phyloP scores from a whole-genome alignment of 2,113 vertebrate species.

The Morone chrysops region DNA sequence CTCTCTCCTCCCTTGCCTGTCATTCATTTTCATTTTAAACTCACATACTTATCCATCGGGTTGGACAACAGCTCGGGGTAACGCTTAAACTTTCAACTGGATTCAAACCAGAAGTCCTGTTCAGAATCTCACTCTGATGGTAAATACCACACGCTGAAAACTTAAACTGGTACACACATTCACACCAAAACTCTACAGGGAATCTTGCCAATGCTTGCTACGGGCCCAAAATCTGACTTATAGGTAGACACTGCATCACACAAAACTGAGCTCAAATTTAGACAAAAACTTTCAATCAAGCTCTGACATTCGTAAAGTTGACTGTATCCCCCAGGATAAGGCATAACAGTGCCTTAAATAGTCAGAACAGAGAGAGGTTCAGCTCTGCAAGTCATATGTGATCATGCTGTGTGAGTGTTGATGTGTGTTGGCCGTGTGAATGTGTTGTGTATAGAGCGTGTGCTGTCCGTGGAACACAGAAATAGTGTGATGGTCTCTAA shows the following conservation, averaged over 20 bases:
- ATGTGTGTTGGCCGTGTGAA: slow-evolving; percentile 20
- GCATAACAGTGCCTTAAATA: slow-evolving; percentile 57
- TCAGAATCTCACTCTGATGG: slow-evolving; percentile 59
- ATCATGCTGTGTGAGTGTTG: slow-evolving; percentile 31
- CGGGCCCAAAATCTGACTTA: slow-evolving; percentile 4
- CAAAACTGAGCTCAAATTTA: slow-evolving; percentile 9
- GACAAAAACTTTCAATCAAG: slow-evolving; percentile 17
- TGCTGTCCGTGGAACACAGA: slow-evolving; percentile 26
- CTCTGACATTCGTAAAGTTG: slow-evolving; percentile 27
- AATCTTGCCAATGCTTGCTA: slow-evolving; percentile 9
- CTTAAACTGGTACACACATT: slow-evolving; percentile 32
- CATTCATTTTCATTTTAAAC: slow-evolving; percentile 67
- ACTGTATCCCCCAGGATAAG: slow-evolving; percentile 34
- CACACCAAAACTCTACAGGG: slow-evolving; percentile 50
- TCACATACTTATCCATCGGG: slow-evolving; percentile 39
- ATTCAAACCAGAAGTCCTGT: slow-evolving; percentile 48
- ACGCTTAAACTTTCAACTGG: slow-evolving; percentile 35
- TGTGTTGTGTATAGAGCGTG: slow-evolving; percentile 17
- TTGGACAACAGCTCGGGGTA: slow-evolving; percentile 43
- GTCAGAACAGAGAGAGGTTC: slow-evolving; percentile 33
- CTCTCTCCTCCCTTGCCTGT: slow-evolving; percentile 53
- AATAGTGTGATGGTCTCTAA: slow-evolving; percentile 53
- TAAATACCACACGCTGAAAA: slow-evolving; percentile 65
- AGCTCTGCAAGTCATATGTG: slow-evolving; percentile 40
- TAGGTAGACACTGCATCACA: slow-evolving; percentile 35